phyloP scores from a whole-genome alignment of 2,888 invertebrate species.

The Alsophila aescularia region DNA sequence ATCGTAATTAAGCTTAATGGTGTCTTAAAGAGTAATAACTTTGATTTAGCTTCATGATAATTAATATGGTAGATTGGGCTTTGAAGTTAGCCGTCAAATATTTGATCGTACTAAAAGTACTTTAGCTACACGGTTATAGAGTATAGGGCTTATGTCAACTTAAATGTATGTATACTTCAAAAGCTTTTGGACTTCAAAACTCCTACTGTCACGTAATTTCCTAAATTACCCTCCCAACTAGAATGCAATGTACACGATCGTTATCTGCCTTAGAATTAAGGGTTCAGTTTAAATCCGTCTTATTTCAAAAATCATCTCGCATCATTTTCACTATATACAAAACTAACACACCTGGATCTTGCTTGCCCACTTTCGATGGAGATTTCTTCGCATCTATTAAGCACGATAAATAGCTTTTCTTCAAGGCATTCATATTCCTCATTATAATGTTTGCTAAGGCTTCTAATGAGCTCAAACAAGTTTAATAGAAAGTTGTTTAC shows the following conservation, averaged over 20 bases:
- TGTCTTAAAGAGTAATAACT: background rate
- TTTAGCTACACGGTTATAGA: no score
- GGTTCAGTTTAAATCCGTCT: background rate
- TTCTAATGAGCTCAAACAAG: conserved; percentile 27
- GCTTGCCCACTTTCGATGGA: conserved; percentile 7
- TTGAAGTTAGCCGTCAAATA: conserved; percentile 5
- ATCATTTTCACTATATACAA: background rate
- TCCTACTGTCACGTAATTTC: no score
- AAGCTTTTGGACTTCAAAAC: no score
- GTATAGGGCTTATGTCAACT: no score
- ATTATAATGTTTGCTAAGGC: conserved; percentile 26
- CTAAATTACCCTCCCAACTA: no score
- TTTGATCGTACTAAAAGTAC: background rate
- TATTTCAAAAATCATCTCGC: background rate
- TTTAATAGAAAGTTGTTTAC: conserved; percentile 40
- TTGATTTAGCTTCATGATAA: conserved; percentile 1
- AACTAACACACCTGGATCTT: background rate
- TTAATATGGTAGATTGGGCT: conserved; percentile 3
- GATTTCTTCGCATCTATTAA: conserved; percentile 13
- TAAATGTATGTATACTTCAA: no score
- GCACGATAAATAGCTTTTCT: conserved; percentile 19
- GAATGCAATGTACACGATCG: no score
- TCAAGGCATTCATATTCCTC: conserved; percentile 22
- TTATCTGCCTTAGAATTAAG: no score
- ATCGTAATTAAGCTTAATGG: conserved; percentile 11